phyloP scores from a whole-genome alignment of 2,797 vertebrate genomes.

The Bufotes viridis region DNA sequence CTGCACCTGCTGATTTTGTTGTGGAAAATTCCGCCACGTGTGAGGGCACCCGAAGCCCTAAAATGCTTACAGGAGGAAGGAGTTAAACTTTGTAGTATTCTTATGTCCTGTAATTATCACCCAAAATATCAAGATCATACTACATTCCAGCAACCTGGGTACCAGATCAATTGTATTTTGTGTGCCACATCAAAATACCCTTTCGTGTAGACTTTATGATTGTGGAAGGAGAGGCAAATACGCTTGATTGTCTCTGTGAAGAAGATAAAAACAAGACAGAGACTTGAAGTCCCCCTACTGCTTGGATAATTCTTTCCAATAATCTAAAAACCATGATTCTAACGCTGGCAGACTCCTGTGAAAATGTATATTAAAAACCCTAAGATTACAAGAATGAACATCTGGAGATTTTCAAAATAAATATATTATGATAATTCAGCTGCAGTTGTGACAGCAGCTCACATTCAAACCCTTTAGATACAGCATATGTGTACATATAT shows the following conservation, averaged over 20 bases:
- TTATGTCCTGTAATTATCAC: not conserved
- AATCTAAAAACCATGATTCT: slow-evolving; percentile 56
- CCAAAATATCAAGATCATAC: not conserved
- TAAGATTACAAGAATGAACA: slow-evolving; percentile 61
- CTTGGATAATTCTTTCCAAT: slow-evolving; percentile 38
- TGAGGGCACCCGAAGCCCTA: too few species aligned
- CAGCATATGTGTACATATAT: not conserved
- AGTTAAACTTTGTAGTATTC: not conserved
- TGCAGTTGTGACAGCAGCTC: slow-evolving; percentile 1
- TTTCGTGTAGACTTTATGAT: slow-evolving; percentile 42
- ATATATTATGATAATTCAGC: slow-evolving; percentile 55
- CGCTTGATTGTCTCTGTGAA: slow-evolving; percentile 31
- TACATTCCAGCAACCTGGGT: not conserved
- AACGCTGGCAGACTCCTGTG: slow-evolving; percentile 51
- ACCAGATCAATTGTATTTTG: not conserved
- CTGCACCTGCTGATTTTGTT: too few species aligned
- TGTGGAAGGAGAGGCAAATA: slow-evolving; percentile 44
- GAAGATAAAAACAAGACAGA: slow-evolving; percentile 53
- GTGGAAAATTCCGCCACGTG: too few species aligned
- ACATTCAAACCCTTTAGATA: slow-evolving; percentile 20
- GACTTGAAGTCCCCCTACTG: slow-evolving; percentile 55
- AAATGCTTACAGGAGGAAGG: too few species aligned
- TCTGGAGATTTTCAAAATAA: slow-evolving; percentile 61
- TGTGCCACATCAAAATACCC: slow-evolving; percentile 39
- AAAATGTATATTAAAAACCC: slow-evolving; percentile 61